Conservation (phyloP, 1,140 invertebrate genomes). For the Carcinoscorpius rotundicauda region DNA sequence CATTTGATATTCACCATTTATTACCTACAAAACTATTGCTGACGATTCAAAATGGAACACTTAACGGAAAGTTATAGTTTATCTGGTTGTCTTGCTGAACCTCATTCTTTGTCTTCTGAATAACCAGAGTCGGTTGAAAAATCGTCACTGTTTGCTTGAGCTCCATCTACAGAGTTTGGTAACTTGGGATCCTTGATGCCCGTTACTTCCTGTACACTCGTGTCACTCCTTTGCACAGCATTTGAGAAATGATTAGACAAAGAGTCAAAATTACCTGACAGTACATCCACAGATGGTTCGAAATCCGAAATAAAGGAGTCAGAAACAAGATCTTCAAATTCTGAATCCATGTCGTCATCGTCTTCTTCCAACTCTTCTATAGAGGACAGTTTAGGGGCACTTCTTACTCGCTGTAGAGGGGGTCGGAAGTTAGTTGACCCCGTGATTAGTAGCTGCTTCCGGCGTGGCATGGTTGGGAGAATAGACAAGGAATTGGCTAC, state of each 20-base stretch:
- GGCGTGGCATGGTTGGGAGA: constrained; percentile 36
- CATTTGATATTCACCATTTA: no score
- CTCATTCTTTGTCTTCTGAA: constrained; percentile 26
- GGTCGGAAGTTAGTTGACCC: constrained; percentile 57
- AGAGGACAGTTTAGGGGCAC: constrained; percentile 82
- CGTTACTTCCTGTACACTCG: constrained; percentile 16
- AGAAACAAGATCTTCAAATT: constrained; percentile 12
- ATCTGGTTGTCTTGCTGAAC: no score
- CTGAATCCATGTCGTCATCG: constrained; percentile 8
- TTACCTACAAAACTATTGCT: no score
- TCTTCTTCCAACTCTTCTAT: constrained; percentile 79
- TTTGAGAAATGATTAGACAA: constrained; percentile 17
- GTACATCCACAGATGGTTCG: constrained; percentile 19
- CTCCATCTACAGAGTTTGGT: constrained; percentile 14
- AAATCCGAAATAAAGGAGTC: constrained; percentile 20
- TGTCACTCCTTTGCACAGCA: constrained; percentile 7
- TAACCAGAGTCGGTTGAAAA: constrained; percentile 33
- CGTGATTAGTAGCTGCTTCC: constrained; percentile 49
- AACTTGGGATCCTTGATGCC: not conserved
- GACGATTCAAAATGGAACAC: no score
- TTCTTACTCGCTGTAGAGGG: constrained; percentile 84
- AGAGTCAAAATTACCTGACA: constrained; percentile 17
- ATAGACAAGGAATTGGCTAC: constrained; percentile 40
- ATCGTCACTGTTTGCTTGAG: constrained; percentile 24
- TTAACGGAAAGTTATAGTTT: no score